Evolutionary conservation across 2,113 vertebrate genomes (phyloP).

Genomic region (Rhipidura dahli): DNA sequence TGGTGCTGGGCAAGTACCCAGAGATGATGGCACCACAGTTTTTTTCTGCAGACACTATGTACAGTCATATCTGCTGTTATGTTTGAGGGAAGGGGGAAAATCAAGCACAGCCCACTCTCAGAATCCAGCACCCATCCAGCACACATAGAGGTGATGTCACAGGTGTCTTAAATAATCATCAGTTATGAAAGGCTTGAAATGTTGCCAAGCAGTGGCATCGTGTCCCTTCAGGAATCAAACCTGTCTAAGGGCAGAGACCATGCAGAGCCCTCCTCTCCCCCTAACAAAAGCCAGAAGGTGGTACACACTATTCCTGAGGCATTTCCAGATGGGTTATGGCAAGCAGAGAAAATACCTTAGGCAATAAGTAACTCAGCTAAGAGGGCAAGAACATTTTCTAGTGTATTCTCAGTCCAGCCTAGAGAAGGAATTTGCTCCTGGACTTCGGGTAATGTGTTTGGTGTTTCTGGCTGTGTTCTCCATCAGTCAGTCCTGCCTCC

Average conservation of each 20-base stretch:
- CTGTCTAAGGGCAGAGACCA: background rate
- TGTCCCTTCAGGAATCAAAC: background rate
- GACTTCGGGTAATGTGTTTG: rapidly evolving
- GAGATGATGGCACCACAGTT: background rate
- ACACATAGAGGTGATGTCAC: background rate
- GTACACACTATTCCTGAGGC: rapidly evolving
- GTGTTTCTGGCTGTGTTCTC: background rate
- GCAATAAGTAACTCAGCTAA: background rate
- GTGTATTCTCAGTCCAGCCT: background rate
- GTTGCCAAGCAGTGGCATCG: background rate
- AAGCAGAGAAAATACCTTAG: background rate
- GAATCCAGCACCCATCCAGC: background rate
- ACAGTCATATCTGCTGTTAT: background rate
- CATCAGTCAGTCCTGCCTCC: background rate
- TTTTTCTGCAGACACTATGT: background rate
- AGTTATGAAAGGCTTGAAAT: background rate
- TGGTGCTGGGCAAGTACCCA: background rate
- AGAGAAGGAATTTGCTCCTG: background rate
- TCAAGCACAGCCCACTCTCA: background rate
- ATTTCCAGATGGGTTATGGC: background rate
- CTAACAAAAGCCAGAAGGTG: background rate
- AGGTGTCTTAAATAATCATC: background rate
- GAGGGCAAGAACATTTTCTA: background rate
- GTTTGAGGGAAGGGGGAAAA: background rate
- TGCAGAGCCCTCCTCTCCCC: background rate